phyloP scores from a whole-genome alignment of 2,888 invertebrate species.

The Drosophila picticornis region DNA sequence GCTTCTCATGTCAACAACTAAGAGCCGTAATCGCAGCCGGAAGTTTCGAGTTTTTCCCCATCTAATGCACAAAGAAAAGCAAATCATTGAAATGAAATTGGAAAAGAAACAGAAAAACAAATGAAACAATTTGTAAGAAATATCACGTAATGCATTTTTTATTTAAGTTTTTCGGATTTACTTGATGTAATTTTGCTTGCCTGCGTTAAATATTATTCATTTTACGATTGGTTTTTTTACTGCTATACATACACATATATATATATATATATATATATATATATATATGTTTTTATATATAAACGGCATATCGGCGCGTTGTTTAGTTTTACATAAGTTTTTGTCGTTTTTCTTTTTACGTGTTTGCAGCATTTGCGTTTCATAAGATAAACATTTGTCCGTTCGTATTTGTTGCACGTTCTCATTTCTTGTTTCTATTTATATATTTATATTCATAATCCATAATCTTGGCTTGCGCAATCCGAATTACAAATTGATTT shows the following conservation, averaged over 20 bases:
- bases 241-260: conserved; percentile 15
- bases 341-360: conserved; percentile 25
- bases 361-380: conserved; percentile 41
- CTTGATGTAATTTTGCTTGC: conserved; percentile 37
- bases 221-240: conserved; percentile 35
- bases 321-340: conserved; percentile 52
- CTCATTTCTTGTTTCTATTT: conserved; percentile 24
- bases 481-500: conserved; percentile 40
- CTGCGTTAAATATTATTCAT: conserved; percentile 38
- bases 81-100: neutral
- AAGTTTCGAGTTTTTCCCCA: conserved; percentile 2
- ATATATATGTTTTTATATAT: conserved; percentile 3
- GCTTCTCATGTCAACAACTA: conserved; percentile 22
- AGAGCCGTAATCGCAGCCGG: conserved; percentile 10
- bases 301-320: conserved; percentile 35
- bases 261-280: conserved; percentile 3
- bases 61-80: conserved; percentile 13
- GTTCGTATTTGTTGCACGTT: conserved; percentile 30
- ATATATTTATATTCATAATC: conserved; percentile 6
- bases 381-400: conserved; percentile 68
- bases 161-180: conserved; percentile 62
- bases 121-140: conserved; percentile 75
- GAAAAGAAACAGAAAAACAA: conserved; percentile 29
- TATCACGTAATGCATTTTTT: conserved; percentile 79
- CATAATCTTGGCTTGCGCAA: conserved; percentile 59